A percentile compares a stretch with the other conserved stretches of the same genome.
These are phyloP conservation scores for Hylia prasina DNA, from an alignment of 2,113 vertebrate genomes.

Conservation along the genomic window DNA sequence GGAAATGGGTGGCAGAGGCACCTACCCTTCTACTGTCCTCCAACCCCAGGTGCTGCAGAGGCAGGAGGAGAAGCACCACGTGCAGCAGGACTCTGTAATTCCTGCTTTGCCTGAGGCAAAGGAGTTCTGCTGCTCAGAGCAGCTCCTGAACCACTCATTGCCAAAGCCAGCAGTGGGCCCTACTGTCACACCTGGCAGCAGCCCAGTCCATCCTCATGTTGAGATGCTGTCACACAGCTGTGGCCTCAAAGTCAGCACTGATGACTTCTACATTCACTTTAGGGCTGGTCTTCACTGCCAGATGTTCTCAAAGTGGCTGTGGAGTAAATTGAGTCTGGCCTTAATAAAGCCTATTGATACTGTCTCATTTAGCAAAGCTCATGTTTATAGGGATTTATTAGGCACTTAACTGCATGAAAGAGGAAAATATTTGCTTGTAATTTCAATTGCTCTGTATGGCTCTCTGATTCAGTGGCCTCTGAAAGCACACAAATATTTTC, in stretches of 20 bases:
- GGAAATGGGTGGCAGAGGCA: not conserved
- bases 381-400: slow-evolving; percentile 39
- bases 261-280: not conserved
- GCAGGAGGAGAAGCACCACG: not conserved
- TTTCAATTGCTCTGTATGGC: not conserved
- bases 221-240: not conserved
- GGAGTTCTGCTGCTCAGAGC: not conserved
- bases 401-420: slow-evolving; percentile 20
- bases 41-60: not conserved
- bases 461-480: slow-evolving; percentile 23
- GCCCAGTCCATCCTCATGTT: rapidly evolving
- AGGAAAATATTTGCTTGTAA: slow-evolving; percentile 46
- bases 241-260: not conserved
- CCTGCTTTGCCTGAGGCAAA: not conserved
- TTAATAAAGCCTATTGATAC: slow-evolving; percentile 23
- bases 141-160: not conserved
- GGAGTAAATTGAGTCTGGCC: not conserved
- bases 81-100: not conserved
- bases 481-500: slow-evolving; percentile 46
- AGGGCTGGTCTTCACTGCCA: not conserved
- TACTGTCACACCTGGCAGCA: not conserved
- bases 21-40: not conserved
- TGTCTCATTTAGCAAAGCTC: slow-evolving; percentile 6
- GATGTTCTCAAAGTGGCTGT: not conserved
- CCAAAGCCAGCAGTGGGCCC: not conserved